Base-by-base conservation (phyloP, 2,113 vertebrate species). In the Gadus macrocephalus region DNA sequence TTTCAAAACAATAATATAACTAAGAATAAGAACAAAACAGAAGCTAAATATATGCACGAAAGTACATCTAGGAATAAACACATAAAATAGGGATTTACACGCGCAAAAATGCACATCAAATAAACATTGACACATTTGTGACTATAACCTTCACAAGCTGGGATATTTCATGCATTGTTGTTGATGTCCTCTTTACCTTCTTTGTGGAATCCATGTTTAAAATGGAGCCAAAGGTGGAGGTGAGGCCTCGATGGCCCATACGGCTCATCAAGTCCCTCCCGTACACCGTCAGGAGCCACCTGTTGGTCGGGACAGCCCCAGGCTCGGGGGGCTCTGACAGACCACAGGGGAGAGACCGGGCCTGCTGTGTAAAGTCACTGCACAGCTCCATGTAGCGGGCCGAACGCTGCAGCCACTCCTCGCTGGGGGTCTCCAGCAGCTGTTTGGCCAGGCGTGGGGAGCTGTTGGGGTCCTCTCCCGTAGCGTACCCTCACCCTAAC, bases 371-470 rank as follows among this genome's bases (percentile, higher is more conserved):
- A 71, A 76, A 27, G 42, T 64, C 5, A 58, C 20, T 19, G 19
- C 68, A 76, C 15, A 64, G 38, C 20, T 63, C 60, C 15, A 64
- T 66, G 59, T 62, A 76, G 5, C 64, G 25, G 11, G 38, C 58
- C 4, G 42, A 55, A 19, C 64, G 64, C 6, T 15, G 66, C 2
- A 69, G 53, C 67, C 67, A 20, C 20, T 20, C 20, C 20, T 20
- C 20, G 53, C 66, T 67, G 63, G 70, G 68, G 64, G 62, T 70
- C 64, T 75, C 67, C 17, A 19, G 28, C n/a, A 71, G 65, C 20
- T 67, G 69, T 11, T 67, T 28, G 1, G 68, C n/a, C 0, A 71
- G 15, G 27, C 53, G 31, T 1, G 60, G 59, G 9, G 69, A 20
- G 19, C 64, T 64, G 65, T 75, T 75, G 16, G 17, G 11, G 62